Evolutionary conservation across 1,140 invertebrate species (phyloP), one percentile per base, ranked within the genome.

Genomic region (Dinothrombium tinctorium): DNA sequence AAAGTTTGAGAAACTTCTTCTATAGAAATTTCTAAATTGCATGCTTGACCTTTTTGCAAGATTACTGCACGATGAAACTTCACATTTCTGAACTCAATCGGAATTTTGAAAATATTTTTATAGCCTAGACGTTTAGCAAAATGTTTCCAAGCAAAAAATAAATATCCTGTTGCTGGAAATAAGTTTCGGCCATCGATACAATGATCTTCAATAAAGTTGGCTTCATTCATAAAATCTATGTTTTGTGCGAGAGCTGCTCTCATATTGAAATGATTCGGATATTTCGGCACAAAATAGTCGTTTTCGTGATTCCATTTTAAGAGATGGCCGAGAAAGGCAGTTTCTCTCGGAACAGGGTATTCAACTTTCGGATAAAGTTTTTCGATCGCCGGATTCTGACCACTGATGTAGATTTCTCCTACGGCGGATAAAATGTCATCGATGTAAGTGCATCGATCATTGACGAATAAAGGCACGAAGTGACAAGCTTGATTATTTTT

Each of bases 111-210:
- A 6, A 11, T 14, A 5, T 12, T 11, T 44, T 63, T 53, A 35
- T 59, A 54, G 49, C 54, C 57, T 65, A 66, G 68, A 2, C 62
- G 65, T n/a, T n/a, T n/a, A 25, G 17, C 37, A 24, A 38, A 12
- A 3, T 24, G 26, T 19, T 38, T 12, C 37, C 37, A 38, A 38
- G 37, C 24, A 26, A 69, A 46, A 7, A 59, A 29, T 44, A 68
- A 51, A 48, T 68, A 65, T 19, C 66, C 66, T 36, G 66, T 65
- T 15, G 66, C 66, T 26, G 66, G 66, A 46, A 59, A 69, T 14
- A 68, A 45, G 17, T 66, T 56, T 41, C 66, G 54, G 2, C 66
- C 66, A 53, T 68, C 67, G 43, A 68, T 65, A 40, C 50, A 54
- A 50, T 68, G 66, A 46, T 61, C 66, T 41, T 57, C 49, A 42